These are phyloP conservation scores for Drosophila sucinea DNA, from an alignment of 1,140 invertebrate species.

Conservation along the genomic window DNA sequence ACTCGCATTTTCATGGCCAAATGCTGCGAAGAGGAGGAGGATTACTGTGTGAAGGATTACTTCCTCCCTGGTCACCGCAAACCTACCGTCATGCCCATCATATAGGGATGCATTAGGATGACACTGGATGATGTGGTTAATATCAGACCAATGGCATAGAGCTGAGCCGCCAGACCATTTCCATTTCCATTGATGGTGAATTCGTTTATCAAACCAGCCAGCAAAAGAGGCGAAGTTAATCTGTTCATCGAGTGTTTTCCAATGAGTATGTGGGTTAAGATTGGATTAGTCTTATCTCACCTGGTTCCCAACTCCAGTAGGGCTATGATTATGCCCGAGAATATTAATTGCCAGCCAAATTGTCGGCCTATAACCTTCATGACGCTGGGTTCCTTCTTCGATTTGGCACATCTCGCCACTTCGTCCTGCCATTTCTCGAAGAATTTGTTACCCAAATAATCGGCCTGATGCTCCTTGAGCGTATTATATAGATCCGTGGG, in stretches of 20 bases:
- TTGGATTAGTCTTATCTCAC: constrained; percentile 13
- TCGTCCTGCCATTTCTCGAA: constrained; percentile 66
- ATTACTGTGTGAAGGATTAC: constrained; percentile 55
- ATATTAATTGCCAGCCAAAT: constrained; percentile 58
- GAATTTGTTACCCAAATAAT: constrained; percentile 58
- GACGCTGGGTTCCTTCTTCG: constrained; percentile 53
- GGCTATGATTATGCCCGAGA: constrained; percentile 40
- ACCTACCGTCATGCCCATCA: constrained; percentile 84
- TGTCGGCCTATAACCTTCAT: constrained; percentile 43
- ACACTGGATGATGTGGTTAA: constrained; percentile 84
- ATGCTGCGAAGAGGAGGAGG: constrained; percentile 14
- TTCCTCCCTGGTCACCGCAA: not conserved
- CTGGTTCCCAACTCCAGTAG: constrained; percentile 45
- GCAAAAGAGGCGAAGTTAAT: constrained; percentile 53
- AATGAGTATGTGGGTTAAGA: not conserved
- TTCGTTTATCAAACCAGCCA: constrained; percentile 62
- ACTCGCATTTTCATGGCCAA: constrained; percentile 69
- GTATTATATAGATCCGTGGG: constrained; percentile 85
- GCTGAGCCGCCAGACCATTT: constrained; percentile 82
- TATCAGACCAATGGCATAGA: constrained; percentile 86
- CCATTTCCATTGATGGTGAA: constrained; percentile 50
- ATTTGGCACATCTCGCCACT: constrained; percentile 26
- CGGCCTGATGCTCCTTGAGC: constrained; percentile 84
- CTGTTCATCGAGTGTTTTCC: constrained; percentile 17
- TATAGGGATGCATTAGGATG: constrained; percentile 85